These are phyloP conservation scores for Nothoprocta pentlandii DNA, from an alignment of 2,113 vertebrate genomes.

Conservation along the genomic window DNA sequence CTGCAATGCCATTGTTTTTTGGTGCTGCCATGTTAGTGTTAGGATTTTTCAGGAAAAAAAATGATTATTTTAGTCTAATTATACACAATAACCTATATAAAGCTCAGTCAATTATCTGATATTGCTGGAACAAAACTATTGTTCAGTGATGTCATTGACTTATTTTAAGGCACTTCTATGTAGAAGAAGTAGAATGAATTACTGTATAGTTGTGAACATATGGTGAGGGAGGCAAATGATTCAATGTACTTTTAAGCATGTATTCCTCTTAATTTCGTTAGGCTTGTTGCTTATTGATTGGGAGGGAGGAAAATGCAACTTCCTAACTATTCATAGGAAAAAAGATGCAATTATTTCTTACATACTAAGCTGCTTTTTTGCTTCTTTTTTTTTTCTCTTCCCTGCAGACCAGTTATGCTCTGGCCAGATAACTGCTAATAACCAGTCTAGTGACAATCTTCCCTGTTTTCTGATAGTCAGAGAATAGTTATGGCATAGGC, in stretches of 20 bases:
- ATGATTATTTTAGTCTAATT: background rate
- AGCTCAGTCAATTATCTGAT: conserved; percentile 28
- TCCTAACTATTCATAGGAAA: background rate
- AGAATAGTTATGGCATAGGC: background rate
- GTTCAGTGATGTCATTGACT: background rate
- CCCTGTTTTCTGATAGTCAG: background rate
- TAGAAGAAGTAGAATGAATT: background rate
- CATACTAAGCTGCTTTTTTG: background rate
- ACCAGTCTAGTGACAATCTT: background rate
- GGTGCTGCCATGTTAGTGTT: background rate
- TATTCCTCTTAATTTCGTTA: too few species aligned
- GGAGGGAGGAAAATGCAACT: background rate
- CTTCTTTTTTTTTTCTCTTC: too few species aligned
- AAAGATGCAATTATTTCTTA: background rate
- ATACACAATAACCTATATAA: background rate
- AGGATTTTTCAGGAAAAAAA: background rate
- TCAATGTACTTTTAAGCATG: background rate
- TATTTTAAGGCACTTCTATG: background rate
- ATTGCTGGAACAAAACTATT: background rate
- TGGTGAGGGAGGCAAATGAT: background rate
- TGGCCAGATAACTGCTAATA: background rate
- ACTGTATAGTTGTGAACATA: background rate
- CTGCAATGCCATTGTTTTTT: background rate
- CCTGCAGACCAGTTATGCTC: background rate
- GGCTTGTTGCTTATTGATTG: too few species aligned